Percentiles rank a stretch among this genome's conserved stretches.
phyloP scores from a whole-genome alignment of 2,113 vertebrate genomes.

The Pseudonaja textilis region DNA sequence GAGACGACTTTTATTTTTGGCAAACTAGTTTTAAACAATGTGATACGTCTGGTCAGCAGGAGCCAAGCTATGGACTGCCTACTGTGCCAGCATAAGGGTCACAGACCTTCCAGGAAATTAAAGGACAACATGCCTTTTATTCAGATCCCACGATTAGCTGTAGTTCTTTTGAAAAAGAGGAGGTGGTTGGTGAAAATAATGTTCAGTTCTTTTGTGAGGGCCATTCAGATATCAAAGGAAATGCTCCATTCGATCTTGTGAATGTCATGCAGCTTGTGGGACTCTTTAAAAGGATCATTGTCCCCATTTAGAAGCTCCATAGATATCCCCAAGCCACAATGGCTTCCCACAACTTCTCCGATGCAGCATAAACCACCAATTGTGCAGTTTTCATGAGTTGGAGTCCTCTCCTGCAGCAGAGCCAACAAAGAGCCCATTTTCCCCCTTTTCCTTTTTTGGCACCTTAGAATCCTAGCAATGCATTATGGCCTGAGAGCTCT shows the following conservation, averaged over 20 bases:
- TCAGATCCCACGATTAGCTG: constrained; percentile 37
- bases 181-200: not conserved
- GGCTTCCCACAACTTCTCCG: not conserved
- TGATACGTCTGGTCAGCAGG: constrained; percentile 35
- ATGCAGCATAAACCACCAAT: not conserved
- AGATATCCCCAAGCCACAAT: constrained; percentile 21
- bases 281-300: constrained; percentile 22
- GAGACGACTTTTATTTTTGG: constrained; percentile 33
- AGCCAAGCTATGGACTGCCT: constrained; percentile 38
- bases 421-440: not conserved
- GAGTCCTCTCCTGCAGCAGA: not conserved
- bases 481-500: not conserved
- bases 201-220: constrained; percentile 8
- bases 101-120: constrained; percentile 53
- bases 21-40: constrained; percentile 25
- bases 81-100: constrained; percentile 52
- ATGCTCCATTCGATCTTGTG: constrained; percentile 16
- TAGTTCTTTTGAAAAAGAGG: constrained; percentile 8
- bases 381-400: not conserved
- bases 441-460: not conserved
- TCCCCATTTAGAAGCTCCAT: constrained; percentile 36
- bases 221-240: constrained; percentile 7
- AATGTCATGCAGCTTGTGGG: constrained; percentile 16
- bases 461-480: not conserved
- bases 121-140: constrained; percentile 56